phyloP scores from a whole-genome alignment of 2,797 vertebrate species.

The Spatula versicolor region DNA sequence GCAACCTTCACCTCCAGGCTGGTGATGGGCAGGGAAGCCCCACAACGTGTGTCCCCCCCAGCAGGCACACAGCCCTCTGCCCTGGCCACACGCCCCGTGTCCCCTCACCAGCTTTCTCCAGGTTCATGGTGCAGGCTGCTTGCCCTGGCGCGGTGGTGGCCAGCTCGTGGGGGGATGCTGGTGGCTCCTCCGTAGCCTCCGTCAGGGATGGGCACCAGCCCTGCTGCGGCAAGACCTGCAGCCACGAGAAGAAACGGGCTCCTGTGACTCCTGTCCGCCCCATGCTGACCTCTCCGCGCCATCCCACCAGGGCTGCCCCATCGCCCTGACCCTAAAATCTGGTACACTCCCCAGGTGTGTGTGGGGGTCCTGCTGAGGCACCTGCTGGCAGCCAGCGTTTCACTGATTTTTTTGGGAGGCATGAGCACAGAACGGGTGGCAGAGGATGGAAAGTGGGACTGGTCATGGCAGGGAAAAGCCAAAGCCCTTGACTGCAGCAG shows the following conservation, averaged over 20 bases:
- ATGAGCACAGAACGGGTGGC: rapidly evolving
- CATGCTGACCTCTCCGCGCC: background rate
- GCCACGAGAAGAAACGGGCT: background rate
- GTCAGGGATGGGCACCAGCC: background rate
- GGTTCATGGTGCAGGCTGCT: slow-evolving; percentile 63
- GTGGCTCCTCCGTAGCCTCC: slow-evolving; percentile 15
- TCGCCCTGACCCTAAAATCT: too few species aligned
- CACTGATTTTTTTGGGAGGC: background rate
- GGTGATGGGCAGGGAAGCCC: too few species aligned
- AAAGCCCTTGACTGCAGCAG: too few species aligned
- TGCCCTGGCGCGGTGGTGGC: background rate
- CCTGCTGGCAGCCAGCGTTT: background rate
- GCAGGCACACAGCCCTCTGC: background rate
- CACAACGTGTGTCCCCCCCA: rapidly evolving
- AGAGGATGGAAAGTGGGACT: rapidly evolving
- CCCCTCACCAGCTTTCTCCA: slow-evolving; percentile 76
- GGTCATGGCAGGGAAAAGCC: background rate
- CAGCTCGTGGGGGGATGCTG: background rate
- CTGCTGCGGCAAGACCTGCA: background rate
- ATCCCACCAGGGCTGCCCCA: background rate
- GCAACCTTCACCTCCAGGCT: too few species aligned
- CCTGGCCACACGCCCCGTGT: rapidly evolving
- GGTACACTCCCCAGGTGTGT: too few species aligned
- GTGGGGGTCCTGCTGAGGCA: too few species aligned
- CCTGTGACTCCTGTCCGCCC: background rate